Base-by-base conservation (phyloP, 1,140 invertebrate species). In the Drosophila setifemur region DNA sequence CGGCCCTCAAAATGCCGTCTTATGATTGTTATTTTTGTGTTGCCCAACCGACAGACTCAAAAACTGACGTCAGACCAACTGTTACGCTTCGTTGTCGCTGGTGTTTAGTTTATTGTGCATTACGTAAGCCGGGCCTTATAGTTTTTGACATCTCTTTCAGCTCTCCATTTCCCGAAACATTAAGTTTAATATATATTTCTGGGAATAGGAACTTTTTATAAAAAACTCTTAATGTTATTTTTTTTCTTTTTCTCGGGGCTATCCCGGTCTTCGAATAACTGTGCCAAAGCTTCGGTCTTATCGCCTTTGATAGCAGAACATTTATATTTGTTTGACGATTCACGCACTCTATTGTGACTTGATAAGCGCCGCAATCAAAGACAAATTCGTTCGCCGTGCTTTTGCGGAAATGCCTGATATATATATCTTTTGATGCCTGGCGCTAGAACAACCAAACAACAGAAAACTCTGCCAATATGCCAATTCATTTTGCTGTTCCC, bases 21-120 rank as follows among this genome's bases (percentile, higher is more conserved):
- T 61, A 58, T 49, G 49, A 31, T 66, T 40, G 25, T 39, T 40
- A 14, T 64, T 48, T 42, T 26, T 37, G 31, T 25, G 42, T 28
- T 44, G 42, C 42, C 25, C 42, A 44, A 16, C 42, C 21, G 2
- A 3, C 21, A 23, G 5, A 66, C 40, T 26, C 23, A 19, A 16
- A 61, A 52, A 43, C 58, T 85, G 79, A 85, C 79, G 79, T 86
- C 79, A 85, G 72, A 19, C 50, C 71, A 75, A 67, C 66, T 64
- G 81, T 86, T 86, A 86, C 79, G 79, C 81, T 85, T 64, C 54
- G 79, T 23, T 29, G 33, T 48, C 6, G 33, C 19, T 26, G 42
- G n/a, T 31, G 23, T 7, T 40, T 42, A 12, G 18, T 19, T 5
- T 29, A 8, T 39, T 57, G 35, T 9, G 49, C 31, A 31, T 70